phyloP scores from a whole-genome alignment of 35 echinoderm and acorn worm genomes.

The Lytechinus pictus region DNA sequence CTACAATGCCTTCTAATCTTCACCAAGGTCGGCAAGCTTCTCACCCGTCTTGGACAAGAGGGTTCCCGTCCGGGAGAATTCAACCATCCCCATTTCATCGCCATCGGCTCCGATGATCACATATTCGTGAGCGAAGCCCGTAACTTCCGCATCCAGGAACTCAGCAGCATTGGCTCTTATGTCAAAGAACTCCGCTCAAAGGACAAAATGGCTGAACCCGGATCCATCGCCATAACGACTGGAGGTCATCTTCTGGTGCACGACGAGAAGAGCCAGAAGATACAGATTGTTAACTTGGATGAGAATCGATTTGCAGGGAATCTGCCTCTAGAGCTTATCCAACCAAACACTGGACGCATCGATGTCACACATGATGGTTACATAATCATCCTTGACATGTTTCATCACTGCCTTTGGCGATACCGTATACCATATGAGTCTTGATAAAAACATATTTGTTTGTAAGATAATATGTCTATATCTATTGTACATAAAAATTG shows the following conservation, averaged over 20 bases:
- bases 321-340: conserved; percentile 65
- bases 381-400: conserved; percentile 76
- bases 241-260: conserved; percentile 79
- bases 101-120: conserved; percentile 67
- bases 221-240: conserved; percentile 68
- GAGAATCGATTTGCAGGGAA: conserved; percentile 63
- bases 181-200: conserved; percentile 71
- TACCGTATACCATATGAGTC: conserved; percentile 81
- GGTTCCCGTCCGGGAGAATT: conserved; percentile 80
- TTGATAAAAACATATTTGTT: not conserved
- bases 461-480: not conserved
- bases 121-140: conserved; percentile 78
- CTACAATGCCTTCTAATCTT: conserved; percentile 60
- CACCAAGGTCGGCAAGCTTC: conserved; percentile 61
- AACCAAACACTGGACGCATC: conserved; percentile 72
- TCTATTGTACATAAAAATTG: not conserved
- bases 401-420: conserved; percentile 82
- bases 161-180: conserved; percentile 68
- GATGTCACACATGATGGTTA: conserved; percentile 73
- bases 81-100: conserved; percentile 78
- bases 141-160: conserved; percentile 73
- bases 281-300: conserved; percentile 87
- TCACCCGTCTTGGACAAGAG: conserved; percentile 60
- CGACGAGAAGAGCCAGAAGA: conserved; percentile 68
- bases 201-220: conserved; percentile 81